phyloP scores from a whole-genome alignment of 2,888 invertebrate genomes.

The Neoscelio sp. region DNA sequence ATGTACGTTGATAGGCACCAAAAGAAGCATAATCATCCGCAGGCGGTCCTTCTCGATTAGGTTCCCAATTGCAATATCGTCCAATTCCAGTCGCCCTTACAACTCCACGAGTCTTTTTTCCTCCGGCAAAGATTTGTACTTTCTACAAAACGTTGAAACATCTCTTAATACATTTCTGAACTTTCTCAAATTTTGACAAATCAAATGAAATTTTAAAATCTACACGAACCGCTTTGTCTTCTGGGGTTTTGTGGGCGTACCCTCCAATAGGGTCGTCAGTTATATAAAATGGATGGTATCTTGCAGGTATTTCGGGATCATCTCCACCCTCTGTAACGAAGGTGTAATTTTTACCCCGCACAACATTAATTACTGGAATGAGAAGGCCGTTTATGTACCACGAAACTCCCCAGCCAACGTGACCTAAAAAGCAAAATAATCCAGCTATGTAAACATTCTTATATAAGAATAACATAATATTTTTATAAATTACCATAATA shows the following conservation, averaged over 20 bases:
- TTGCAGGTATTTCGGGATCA: slow-evolving; percentile 90
- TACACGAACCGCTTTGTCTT: slow-evolving; percentile 89
- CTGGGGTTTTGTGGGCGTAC: slow-evolving; percentile 91
- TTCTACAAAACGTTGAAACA: slow-evolving; percentile 82
- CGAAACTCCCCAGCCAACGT: slow-evolving; percentile 96
- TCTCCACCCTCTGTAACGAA: slow-evolving; percentile 95
- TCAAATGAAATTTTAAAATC: not conserved
- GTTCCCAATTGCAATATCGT: slow-evolving; percentile 94
- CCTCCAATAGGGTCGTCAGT: slow-evolving; percentile 97
- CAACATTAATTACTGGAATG: slow-evolving; percentile 95
- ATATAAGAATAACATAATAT: too few relatives aligned
- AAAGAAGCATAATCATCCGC: slow-evolving; percentile 94
- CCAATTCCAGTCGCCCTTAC: slow-evolving; percentile 91
- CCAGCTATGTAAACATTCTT: too few relatives aligned
- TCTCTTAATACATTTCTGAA: not conserved
- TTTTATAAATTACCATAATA: too few relatives aligned
- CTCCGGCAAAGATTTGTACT: slow-evolving; percentile 93
- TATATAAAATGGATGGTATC: slow-evolving; percentile 97
- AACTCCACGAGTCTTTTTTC: slow-evolving; percentile 88
- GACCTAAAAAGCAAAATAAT: too few relatives aligned
- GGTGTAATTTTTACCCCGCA: slow-evolving; percentile 93
- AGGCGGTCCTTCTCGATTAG: slow-evolving; percentile 87
- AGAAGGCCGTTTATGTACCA: slow-evolving; percentile 97
- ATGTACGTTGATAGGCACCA: slow-evolving; percentile 94
- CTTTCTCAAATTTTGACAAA: too few relatives aligned